Evolutionary conservation across 2,797 vertebrate genomes (phyloP), one percentile per base, ranked within the genome.

Genomic region (Nannoperca obscura): DNA sequence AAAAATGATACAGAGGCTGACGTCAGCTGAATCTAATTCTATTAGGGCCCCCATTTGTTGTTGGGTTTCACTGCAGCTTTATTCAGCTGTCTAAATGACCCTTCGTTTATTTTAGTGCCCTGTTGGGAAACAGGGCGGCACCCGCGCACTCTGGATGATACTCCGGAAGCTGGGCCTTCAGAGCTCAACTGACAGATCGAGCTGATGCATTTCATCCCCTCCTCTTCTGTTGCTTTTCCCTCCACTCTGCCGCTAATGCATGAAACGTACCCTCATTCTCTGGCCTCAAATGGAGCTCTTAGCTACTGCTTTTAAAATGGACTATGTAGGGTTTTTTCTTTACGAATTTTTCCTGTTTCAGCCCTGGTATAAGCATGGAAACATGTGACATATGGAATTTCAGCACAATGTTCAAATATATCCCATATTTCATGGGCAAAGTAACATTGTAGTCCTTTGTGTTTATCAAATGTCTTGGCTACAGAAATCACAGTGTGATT

Each of bases 11-110:
- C 79, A 90, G 80, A 80, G 76, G 66, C 73, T 95, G 93, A 94
- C 91, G 92, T 92, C 90, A 91, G 92, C 92, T 46, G 59, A 78
- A 90, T 91, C 87, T 93, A 92, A 93, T 93, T 94, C 87, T 89
- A 83, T 91, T 80, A 87, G 73, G 86, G 87, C 67, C 44, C 57
- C 90, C 84, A 91, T 95, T 93, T 91, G 90, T 94, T 90, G 89
- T 90, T 55, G 68, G 81, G 77, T 90, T 91, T 92, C 84, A 74
- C 85, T 80, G 89, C 73, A 54, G 86, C 89, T 90, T 91, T 85
- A 78, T 87, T 88, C 91, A 87, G 84, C 81, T 76, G 88, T 91
- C 86, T 75, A 86, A 91, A 92, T 89, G 81, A 92, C 87, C 91
- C 78, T 74, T 81, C 91, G 88, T 93, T 93, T 89, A 88, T 94